Conservation (phyloP, 2,888 invertebrate genomes). For the Lampropteryx suffumata region DNA sequence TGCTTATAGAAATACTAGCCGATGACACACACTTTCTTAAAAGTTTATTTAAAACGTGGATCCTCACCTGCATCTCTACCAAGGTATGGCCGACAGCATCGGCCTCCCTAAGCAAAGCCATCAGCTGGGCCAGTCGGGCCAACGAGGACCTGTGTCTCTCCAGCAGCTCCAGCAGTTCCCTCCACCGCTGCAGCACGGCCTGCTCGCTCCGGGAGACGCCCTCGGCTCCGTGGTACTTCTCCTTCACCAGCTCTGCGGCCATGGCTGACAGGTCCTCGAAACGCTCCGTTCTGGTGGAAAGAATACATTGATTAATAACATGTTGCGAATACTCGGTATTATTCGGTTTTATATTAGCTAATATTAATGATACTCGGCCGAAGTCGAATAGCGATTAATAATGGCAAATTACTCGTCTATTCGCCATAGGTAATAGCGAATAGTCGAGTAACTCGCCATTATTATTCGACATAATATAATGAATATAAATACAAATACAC, state of each 20-base stretch:
- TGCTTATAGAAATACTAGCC: too few relatives aligned
- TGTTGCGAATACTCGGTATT: too few relatives aligned
- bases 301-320: neutral
- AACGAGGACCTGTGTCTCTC: conserved; percentile 90
- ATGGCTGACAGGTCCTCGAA: conserved; percentile 96
- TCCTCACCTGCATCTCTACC: conserved; percentile 92
- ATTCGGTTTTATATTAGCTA: too few relatives aligned
- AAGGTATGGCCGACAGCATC: conserved; percentile 94
- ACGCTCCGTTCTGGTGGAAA: conserved; percentile 88
- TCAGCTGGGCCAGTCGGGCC: conserved; percentile 90
- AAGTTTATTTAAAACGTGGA: too few relatives aligned
- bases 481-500: too few relatives aligned
- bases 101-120: conserved; percentile 95
- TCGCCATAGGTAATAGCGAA: too few relatives aligned
- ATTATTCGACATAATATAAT: too few relatives aligned
- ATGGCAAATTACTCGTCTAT: too few relatives aligned
- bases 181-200: conserved; percentile 94
- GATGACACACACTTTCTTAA: too few relatives aligned
- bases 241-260: conserved; percentile 95
- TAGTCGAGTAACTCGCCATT: too few relatives aligned
- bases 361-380: too few relatives aligned
- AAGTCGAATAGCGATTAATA: too few relatives aligned
- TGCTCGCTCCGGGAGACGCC: conserved; percentile 87
- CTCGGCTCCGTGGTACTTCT: conserved; percentile 95
- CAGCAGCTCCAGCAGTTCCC: conserved; percentile 90